These are phyloP conservation scores for Phaenicophaeus curvirostris DNA, from an alignment of 2,797 vertebrate species.

Conservation along the genomic window DNA sequence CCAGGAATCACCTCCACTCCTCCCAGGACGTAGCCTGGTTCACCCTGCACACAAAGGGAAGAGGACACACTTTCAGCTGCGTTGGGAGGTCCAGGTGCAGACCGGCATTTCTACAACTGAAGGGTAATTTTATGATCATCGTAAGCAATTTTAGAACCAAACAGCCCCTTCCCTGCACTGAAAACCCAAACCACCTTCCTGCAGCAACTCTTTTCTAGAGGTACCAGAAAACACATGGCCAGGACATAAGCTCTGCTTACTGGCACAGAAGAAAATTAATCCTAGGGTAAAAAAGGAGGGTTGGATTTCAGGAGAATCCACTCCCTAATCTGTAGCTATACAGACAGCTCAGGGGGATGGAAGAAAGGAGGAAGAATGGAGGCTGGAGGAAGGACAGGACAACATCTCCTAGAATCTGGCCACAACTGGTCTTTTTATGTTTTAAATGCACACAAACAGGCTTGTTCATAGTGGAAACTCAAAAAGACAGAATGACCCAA, in stretches of 20 bases:
- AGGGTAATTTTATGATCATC: not conserved
- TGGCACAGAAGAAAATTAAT: not conserved
- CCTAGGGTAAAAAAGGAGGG: not conserved
- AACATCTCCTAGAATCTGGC: not conserved
- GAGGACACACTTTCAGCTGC: fast-evolving
- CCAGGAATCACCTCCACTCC: slow-evolving; percentile 84
- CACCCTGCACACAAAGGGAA: slow-evolving; percentile 75
- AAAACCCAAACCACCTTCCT: not conserved
- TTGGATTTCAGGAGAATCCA: not conserved
- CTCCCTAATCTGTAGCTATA: fast-evolving
- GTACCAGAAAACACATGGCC: not conserved
- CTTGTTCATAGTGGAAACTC: not conserved
- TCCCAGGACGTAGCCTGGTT: slow-evolving; percentile 87
- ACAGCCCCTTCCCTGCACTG: fast-evolving
- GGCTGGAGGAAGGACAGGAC: not conserved
- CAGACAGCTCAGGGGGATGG: not conserved
- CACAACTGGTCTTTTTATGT: not conserved
- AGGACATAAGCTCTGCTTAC: not conserved
- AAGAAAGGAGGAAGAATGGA: not conserved
- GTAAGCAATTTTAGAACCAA: not conserved
- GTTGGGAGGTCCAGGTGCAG: not conserved
- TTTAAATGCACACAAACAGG: not conserved
- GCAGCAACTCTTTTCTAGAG: not conserved
- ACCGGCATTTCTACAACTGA: not conserved
- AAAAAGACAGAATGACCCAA: not conserved